Evolutionary conservation across 2,888 invertebrate species (phyloP), one percentile per base, ranked within the genome.

Genomic region (Melanchra persicariae): DNA sequence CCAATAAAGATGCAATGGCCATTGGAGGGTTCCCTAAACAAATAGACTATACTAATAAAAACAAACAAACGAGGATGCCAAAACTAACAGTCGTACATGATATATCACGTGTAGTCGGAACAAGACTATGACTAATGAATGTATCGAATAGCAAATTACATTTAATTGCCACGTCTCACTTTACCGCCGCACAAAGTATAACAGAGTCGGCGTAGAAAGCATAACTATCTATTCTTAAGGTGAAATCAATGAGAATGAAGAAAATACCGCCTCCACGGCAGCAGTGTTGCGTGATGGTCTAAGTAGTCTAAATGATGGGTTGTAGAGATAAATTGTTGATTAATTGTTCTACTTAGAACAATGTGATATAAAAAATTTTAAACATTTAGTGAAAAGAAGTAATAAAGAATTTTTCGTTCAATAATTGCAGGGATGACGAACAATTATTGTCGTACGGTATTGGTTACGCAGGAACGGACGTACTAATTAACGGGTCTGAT

Each of bases 161-260:
- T 74, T 62, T 82, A 85, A 85, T 84, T 74, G 74, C 77, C 22
- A 74, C 71, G 54, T 79, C 69, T 85, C 73, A 65, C 72, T 74
- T 65, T 74, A 80, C 70, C 45, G 47, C 73, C 43, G 52, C 63
- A 76, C 67, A 76, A 81, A 77, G 80, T 83, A 82, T 85, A 84
- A 77, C 77, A 74, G 79, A 70, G 80, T 73, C 76, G 79, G 86
- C 75, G 89, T 89, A 91, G 92, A 92, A 92, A 92, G 92, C 90
- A 91, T 89, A 89, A 89, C 89, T 88, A 88, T 89, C 89, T 89
- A 88, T 88, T 87, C 85, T 87, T 88, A 84, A 88, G 88, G 92
- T 89, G 93, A 93, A 92, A 92, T 89, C 91, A 87, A 87, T 91
- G 87, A 85, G 87, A 89, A 86, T 85, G 79, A 84, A 83, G 81